Evolutionary conservation across 1,140 invertebrate species (phyloP).

Genomic region (Zaprionus vittiger): DNA sequence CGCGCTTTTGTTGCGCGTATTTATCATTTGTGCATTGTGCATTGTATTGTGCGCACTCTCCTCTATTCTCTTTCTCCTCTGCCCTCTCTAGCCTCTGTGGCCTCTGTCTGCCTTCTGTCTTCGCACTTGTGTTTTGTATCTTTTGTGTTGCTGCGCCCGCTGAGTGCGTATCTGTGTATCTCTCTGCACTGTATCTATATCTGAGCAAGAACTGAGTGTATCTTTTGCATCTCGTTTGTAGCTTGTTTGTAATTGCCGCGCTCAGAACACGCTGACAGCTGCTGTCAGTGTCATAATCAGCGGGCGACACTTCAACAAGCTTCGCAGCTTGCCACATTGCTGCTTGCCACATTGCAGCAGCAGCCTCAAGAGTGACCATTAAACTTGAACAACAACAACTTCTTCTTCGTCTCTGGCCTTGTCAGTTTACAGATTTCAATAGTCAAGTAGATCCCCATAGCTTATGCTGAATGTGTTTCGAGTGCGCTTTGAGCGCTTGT

Average conservation of each 20-base stretch:
- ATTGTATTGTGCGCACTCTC: constrained; percentile 21
- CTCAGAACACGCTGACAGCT: constrained; percentile 57
- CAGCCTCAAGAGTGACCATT: constrained; percentile 33
- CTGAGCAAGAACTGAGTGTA: constrained; percentile 7
- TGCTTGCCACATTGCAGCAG: constrained; percentile 20
- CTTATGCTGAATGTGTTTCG: background rate
- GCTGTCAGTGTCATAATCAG: constrained; percentile 75
- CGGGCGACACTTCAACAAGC: constrained; percentile 43
- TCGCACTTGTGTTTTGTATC: constrained; percentile 44
- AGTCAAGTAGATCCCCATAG: background rate
- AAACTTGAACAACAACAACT: constrained; percentile 23
- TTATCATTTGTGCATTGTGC: constrained; percentile 68
- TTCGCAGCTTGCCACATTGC: constrained; percentile 8
- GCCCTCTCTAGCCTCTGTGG: background rate
- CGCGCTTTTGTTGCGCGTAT: constrained; percentile 50
- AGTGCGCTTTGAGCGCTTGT: background rate
- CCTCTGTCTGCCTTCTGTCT: constrained; percentile 12
- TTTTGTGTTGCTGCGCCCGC: constrained; percentile 43
- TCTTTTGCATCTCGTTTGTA: constrained; percentile 21
- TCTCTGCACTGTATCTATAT: constrained; percentile 27
- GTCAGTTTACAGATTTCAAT: constrained; percentile 11
- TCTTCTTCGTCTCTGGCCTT: constrained; percentile 6
- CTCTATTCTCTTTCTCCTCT: background rate
- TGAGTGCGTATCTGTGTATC: constrained; percentile 41
- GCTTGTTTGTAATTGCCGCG: constrained; percentile 52